Evolutionary conservation across 2,888 invertebrate species (phyloP).

Genomic region (Taphrorychus bicolor): DNA sequence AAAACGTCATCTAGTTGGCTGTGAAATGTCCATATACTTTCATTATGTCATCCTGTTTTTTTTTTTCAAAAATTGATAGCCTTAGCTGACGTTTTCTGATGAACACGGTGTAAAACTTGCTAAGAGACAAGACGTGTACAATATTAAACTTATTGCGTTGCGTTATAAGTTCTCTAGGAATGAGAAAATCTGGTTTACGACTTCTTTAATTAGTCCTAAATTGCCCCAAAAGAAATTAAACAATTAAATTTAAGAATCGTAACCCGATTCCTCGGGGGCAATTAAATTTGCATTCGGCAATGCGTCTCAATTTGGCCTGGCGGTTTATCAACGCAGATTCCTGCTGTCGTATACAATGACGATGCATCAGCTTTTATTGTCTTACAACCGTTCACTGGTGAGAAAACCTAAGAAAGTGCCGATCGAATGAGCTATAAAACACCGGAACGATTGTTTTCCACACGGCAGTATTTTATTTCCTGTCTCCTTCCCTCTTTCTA

Average conservation of each 20-base stretch:
- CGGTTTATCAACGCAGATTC: slow-evolving; percentile 56
- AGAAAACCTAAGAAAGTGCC: slow-evolving; percentile 61
- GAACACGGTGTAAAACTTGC: too few species aligned
- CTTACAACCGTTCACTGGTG: slow-evolving; percentile 59
- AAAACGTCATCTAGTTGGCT: too few species aligned
- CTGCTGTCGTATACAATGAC: slow-evolving; percentile 60
- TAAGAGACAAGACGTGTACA: too few species aligned
- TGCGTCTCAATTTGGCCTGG: slow-evolving; percentile 57
- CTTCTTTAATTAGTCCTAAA: not conserved
- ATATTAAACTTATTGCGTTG: too few species aligned
- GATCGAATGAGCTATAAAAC: slow-evolving; percentile 62
- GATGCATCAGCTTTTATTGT: slow-evolving; percentile 63
- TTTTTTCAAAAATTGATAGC: too few species aligned
- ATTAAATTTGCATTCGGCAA: slow-evolving; percentile 54
- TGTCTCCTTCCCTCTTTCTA: slow-evolving; percentile 12
- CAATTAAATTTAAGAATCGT: slow-evolving; percentile 30
- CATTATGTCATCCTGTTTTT: too few species aligned
- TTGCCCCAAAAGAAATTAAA: slow-evolving; percentile 10
- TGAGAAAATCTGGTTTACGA: too few species aligned
- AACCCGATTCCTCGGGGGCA: slow-evolving; percentile 39
- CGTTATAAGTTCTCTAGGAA: too few species aligned
- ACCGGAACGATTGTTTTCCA: slow-evolving; percentile 59
- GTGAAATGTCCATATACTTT: too few species aligned
- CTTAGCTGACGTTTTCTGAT: too few species aligned
- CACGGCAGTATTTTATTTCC: slow-evolving; percentile 41